A percentile compares a stretch with the other conserved stretches of the same genome.
Conservation (phyloP, 2,888 invertebrate genomes). For the Nebria brevicollis region DNA sequence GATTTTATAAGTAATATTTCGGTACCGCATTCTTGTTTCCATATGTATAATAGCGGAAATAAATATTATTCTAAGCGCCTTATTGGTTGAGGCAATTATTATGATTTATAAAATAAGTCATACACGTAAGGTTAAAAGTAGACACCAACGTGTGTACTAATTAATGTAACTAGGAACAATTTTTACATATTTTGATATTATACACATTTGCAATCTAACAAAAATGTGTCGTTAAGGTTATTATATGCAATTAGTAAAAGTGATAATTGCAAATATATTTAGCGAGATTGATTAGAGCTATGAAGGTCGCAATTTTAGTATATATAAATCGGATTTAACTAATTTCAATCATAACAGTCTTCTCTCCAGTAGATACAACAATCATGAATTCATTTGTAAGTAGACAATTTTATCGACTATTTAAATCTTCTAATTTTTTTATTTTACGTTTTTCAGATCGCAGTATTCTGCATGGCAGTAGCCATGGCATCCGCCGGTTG, state of each 20-base stretch:
- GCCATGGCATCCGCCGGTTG: slow-evolving; percentile 15
- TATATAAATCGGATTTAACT: neutral
- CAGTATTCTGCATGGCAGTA: slow-evolving; percentile 30
- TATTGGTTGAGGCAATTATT: neutral
- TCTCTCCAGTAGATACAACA: neutral
- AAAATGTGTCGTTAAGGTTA: slow-evolving; percentile 13
- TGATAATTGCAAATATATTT: neutral
- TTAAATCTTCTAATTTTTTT: neutral
- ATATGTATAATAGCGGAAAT: neutral
- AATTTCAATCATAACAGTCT: neutral
- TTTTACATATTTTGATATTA: neutral
- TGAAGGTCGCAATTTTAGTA: slow-evolving; percentile 6
- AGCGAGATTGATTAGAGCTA: neutral
- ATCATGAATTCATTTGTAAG: slow-evolving; percentile 2
- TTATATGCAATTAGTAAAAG: slow-evolving; percentile 14
- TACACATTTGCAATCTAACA: neutral
- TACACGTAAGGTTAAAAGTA: neutral
- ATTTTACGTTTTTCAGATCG: slow-evolving; percentile 20
- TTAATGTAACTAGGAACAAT: neutral
- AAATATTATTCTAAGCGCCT: neutral
- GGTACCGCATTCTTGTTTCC: too few relatives aligned
- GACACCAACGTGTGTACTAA: neutral
- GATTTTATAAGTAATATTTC: too few relatives aligned
- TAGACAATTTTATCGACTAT: neutral
- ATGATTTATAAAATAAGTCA: neutral